Conservation (phyloP, 2,888 invertebrate genomes). For the Sinelater perroti region DNA sequence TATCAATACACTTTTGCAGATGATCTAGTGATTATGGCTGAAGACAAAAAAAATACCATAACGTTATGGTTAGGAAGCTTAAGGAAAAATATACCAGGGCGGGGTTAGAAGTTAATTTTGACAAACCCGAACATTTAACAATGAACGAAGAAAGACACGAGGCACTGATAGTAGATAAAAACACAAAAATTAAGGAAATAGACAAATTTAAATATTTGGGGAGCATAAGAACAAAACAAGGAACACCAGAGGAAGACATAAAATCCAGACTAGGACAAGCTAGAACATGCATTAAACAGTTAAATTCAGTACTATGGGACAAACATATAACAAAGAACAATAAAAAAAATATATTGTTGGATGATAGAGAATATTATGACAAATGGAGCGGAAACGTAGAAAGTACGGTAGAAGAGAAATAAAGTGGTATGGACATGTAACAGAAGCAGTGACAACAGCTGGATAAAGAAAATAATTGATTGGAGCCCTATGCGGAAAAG, state of each 20-base stretch:
- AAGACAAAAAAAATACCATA: conserved; percentile 1
- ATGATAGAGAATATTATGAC: no score
- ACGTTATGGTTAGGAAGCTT: background rate
- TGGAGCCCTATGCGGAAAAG: no score
- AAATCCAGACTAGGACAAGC: conserved; percentile 15
- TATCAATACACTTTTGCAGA: background rate
- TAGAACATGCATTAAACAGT: no score
- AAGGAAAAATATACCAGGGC: conserved; percentile 6
- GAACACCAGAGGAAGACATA: conserved; percentile 4
- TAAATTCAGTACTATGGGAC: conserved; percentile 10
- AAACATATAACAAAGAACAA: no score
- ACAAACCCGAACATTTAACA: background rate
- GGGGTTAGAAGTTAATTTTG: background rate
- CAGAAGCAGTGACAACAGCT: no score
- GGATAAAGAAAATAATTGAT: no score
- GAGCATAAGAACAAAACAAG: conserved; percentile 3
- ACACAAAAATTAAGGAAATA: conserved; percentile 2
- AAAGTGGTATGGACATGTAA: no score
- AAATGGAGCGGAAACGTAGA: no score
- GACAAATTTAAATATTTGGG: conserved; percentile 11
- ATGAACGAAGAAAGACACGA: conserved; percentile 1
- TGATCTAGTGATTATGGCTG: background rate
- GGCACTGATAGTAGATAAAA: background rate
- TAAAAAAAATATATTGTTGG: no score
- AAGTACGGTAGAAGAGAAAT: no score